Evolutionary conservation across 2,888 invertebrate genomes (phyloP).

Genomic region (Trypoxylon attenuatum): DNA sequence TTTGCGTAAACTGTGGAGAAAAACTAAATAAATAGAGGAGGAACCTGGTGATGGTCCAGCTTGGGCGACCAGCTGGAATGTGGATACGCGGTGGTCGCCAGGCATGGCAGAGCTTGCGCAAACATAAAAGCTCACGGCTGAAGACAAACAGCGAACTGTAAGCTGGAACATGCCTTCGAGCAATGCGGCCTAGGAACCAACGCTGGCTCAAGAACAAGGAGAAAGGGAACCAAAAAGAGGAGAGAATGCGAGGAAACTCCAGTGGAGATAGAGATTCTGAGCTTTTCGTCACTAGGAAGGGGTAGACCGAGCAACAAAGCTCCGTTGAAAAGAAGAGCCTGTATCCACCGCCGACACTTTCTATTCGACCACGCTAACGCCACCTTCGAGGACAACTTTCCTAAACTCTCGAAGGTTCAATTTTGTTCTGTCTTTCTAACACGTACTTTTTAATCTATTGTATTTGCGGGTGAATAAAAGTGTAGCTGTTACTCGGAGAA

Average conservation of each 20-base stretch:
- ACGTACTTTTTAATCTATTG: too few relatives aligned
- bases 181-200: slow-evolving; percentile 31
- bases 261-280: slow-evolving; percentile 11
- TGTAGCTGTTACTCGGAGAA: too few relatives aligned
- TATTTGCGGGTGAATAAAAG: too few relatives aligned
- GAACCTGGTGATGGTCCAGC: slow-evolving; percentile 11
- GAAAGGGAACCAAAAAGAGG: neutral
- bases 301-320: neutral
- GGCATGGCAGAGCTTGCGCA: slow-evolving; percentile 49
- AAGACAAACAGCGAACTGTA: slow-evolving; percentile 64
- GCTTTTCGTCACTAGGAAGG: neutral
- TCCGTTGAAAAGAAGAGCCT: neutral
- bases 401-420: too few relatives aligned
- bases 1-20: slow-evolving; percentile 48
- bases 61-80: slow-evolving; percentile 30
- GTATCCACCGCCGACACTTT: neutral
- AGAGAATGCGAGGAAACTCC: slow-evolving; percentile 8
- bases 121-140: slow-evolving; percentile 65
- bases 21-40: slow-evolving; percentile 57
- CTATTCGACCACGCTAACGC: neutral
- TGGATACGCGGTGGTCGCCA: slow-evolving; percentile 30
- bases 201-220: slow-evolving; percentile 8
- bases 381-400: neutral
- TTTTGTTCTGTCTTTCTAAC: too few relatives aligned
- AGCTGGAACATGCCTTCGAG: slow-evolving; percentile 58